These are phyloP conservation scores for Rhabdomys pumilio DNA, from an alignment of 2,797 vertebrate genomes.

Conservation along the genomic window DNA sequence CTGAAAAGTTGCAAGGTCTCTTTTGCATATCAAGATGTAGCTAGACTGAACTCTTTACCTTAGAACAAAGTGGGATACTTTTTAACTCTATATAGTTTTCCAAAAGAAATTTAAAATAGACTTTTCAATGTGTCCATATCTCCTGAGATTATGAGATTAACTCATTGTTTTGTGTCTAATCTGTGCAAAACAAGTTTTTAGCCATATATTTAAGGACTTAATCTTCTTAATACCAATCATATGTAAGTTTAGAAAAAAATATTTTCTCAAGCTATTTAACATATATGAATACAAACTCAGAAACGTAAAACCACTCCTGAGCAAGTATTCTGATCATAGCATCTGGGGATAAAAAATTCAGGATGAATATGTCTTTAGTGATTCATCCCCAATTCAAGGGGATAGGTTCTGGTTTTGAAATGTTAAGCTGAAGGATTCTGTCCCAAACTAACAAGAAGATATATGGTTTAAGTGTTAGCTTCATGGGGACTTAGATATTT, in stretches of 20 bases:
- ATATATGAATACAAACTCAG: conserved; percentile 27
- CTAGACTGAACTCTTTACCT: not conserved
- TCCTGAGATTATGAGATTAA: conserved; percentile 17
- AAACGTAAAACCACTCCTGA: not conserved
- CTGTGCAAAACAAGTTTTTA: conserved; percentile 34
- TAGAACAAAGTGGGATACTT: not conserved
- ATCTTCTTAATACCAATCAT: not conserved
- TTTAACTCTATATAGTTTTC: not conserved
- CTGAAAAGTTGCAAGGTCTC: not conserved
- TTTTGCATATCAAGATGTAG: not conserved
- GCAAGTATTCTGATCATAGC: not conserved
- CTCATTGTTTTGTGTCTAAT: not conserved
- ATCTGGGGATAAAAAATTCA: not conserved
- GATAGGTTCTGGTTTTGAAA: not conserved
- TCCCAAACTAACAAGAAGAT: not conserved
- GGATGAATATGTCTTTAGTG: not conserved
- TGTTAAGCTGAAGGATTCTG: not conserved
- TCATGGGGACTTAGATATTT: not conserved
- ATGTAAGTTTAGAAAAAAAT: conserved; percentile 26
- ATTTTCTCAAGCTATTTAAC: conserved; percentile 12
- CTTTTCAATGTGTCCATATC: not conserved
- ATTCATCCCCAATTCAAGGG: not conserved
- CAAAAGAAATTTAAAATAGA: not conserved
- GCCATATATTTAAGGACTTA: not conserved
- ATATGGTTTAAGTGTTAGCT: not conserved